Evolutionary conservation across 2,888 invertebrate genomes (phyloP).

Genomic region (Patella pellucida): DNA sequence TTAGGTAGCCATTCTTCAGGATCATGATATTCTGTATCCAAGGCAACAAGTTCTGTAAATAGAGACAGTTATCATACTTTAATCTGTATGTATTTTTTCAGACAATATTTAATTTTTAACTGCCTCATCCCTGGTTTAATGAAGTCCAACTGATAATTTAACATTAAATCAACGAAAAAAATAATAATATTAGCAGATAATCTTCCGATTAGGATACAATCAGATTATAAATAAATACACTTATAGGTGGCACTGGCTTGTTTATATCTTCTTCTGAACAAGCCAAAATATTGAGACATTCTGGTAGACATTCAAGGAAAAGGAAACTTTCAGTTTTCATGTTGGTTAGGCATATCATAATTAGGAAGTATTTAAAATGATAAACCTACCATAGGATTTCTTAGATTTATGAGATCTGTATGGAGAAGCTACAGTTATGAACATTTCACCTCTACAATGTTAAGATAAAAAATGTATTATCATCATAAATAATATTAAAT

Average conservation of each 20-base stretch:
- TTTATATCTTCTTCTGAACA: too few relatives aligned
- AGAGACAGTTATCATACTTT: neutral
- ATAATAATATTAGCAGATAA: too few relatives aligned
- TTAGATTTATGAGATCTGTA: constrained; percentile 31
- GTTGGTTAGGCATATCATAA: neutral
- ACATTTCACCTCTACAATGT: constrained; percentile 53
- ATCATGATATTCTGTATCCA: constrained; percentile 64
- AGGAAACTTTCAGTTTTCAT: neutral
- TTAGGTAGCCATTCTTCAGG: constrained; percentile 52
- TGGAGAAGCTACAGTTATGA: constrained; percentile 41
- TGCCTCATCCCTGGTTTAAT: too few relatives aligned
- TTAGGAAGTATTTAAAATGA: neutral
- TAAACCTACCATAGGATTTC: constrained; percentile 45
- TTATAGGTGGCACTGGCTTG: too few relatives aligned
- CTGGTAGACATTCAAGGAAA: neutral
- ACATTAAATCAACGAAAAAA: too few relatives aligned
- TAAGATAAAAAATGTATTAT: too few relatives aligned
- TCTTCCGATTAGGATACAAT: too few relatives aligned
- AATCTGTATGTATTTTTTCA: too few relatives aligned
- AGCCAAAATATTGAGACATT: neutral
- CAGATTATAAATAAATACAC: too few relatives aligned
- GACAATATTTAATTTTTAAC: too few relatives aligned
- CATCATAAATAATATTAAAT: too few relatives aligned
- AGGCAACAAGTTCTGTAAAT: constrained; percentile 57
- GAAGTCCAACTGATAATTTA: too few relatives aligned